These are phyloP conservation scores for Sebastes melanostomus DNA, from an alignment of 2,797 vertebrate species.

Conservation along the genomic window DNA sequence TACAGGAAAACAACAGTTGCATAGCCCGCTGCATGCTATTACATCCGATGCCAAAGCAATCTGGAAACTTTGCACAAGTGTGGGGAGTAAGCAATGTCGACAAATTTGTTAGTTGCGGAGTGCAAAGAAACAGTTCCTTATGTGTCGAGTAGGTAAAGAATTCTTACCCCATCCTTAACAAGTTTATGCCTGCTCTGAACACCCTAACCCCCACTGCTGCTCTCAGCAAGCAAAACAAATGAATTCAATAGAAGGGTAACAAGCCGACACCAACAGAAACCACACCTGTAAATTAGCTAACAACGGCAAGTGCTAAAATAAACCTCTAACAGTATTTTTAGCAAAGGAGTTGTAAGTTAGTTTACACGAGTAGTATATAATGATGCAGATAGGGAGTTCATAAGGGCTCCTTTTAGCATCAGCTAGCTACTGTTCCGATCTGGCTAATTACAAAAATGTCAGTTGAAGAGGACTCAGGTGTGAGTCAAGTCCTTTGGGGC, in stretches of 20 bases:
- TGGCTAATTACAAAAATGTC: conserved; percentile 36
- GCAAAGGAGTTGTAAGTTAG: conserved; percentile 23
- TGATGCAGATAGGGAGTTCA: conserved; percentile 42
- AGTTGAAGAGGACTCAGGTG: conserved; percentile 12
- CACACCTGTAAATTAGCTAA: conserved; percentile 50
- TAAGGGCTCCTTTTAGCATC: conserved; percentile 25
- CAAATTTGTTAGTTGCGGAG: not conserved
- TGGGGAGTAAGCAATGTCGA: not conserved
- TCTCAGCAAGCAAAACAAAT: conserved; percentile 18
- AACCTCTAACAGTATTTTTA: conserved; percentile 50
- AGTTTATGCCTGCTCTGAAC: not conserved
- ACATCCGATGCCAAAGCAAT: not conserved
- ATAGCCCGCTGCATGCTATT: not conserved
- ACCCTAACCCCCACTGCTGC: not conserved
- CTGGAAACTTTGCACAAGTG: not conserved
- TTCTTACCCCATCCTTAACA: not conserved
- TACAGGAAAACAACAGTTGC: not conserved
- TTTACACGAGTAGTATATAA: conserved; percentile 50
- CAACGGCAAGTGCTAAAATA: conserved; percentile 41
- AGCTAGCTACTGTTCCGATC: conserved; percentile 14
- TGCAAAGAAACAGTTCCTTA: not conserved
- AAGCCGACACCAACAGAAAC: conserved; percentile 33
- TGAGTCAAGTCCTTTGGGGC: conserved; percentile 6
- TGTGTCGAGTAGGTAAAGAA: conserved; percentile 4
- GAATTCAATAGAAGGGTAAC: conserved; percentile 14